Percentiles rank a stretch among this genome's conserved stretches.
Evolutionary conservation across 2,113 vertebrate species (phyloP).

Genomic region (Podarcis cretensis): DNA sequence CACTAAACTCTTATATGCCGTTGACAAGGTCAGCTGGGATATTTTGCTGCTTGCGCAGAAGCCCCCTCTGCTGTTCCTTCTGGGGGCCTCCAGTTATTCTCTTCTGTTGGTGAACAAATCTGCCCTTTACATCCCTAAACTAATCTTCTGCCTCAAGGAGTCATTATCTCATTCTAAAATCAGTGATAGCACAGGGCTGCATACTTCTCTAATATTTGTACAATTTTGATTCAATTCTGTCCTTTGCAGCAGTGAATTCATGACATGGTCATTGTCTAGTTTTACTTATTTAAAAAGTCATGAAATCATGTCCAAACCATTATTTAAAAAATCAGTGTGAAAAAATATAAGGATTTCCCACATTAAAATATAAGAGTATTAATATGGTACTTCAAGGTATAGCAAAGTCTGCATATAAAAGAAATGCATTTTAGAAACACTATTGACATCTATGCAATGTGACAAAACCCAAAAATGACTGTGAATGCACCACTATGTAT

Average conservation of each 20-base stretch:
- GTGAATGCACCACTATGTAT: not conserved
- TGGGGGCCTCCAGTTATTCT: not conserved
- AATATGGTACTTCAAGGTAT: not conserved
- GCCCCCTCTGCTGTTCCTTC: too few relatives aligned
- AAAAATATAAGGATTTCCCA: not conserved
- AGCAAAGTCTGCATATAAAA: not conserved
- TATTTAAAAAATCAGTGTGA: not conserved
- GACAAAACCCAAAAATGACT: not conserved
- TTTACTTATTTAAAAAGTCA: not conserved
- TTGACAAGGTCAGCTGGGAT: not conserved
- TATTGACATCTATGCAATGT: not conserved
- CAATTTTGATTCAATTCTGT: not conserved
- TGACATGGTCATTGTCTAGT: not conserved
- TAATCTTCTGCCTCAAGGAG: not conserved
- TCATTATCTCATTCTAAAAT: not conserved
- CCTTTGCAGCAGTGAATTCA: not conserved
- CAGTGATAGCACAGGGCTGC: not conserved
- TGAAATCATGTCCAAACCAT: not conserved
- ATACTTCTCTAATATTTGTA: not conserved
- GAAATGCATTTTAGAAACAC: not conserved
- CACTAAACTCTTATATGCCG: not conserved
- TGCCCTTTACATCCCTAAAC: too few relatives aligned
- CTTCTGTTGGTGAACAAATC: not conserved
- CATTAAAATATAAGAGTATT: not conserved
- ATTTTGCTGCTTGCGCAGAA: too few relatives aligned